Percentiles rank a stretch among this genome's conserved stretches.
phyloP scores from a whole-genome alignment of 1,140 invertebrate genomes.

The Goniozus legneri region DNA sequence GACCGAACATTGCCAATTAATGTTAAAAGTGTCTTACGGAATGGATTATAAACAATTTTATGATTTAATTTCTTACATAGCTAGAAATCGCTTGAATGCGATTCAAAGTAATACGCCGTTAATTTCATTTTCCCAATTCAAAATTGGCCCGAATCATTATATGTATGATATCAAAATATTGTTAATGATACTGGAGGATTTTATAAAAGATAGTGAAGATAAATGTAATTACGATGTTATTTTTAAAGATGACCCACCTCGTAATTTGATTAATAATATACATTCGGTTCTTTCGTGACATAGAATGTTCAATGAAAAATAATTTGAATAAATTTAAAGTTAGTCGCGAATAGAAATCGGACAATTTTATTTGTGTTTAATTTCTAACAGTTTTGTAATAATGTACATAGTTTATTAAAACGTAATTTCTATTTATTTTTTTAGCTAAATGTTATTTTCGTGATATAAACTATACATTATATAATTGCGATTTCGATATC shows the following conservation, averaged over 20 bases:
- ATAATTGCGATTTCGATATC: no score
- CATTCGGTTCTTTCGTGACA: slow-evolving; percentile 4
- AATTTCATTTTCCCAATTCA: slow-evolving; percentile 34
- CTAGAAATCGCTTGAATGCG: slow-evolving; percentile 51
- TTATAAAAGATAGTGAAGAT: slow-evolving; percentile 37
- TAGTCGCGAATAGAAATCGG: no score
- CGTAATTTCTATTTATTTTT: no score
- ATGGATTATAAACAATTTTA: slow-evolving; percentile 75
- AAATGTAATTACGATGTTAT: slow-evolving; percentile 35
- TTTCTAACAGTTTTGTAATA: no score
- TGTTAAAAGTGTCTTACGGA: slow-evolving; percentile 79
- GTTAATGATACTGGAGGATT: slow-evolving; percentile 35
- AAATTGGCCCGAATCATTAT: slow-evolving; percentile 46
- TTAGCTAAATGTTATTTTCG: no score
- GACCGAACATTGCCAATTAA: slow-evolving; percentile 71
- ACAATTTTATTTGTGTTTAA: no score
- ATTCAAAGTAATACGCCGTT: slow-evolving; percentile 28
- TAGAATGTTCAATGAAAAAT: not conserved
- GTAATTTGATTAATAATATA: slow-evolving; percentile 29
- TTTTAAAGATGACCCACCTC: slow-evolving; percentile 24
- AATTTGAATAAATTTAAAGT: no score
- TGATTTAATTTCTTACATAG: slow-evolving; percentile 65
- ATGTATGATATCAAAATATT: slow-evolving; percentile 49
- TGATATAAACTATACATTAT: no score
- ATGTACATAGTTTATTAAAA: no score